Percentiles rank a stretch among this genome's conserved stretches.
Evolutionary conservation across 2,113 vertebrate species (phyloP).

Genomic region (Malurus alboscapulatus): DNA sequence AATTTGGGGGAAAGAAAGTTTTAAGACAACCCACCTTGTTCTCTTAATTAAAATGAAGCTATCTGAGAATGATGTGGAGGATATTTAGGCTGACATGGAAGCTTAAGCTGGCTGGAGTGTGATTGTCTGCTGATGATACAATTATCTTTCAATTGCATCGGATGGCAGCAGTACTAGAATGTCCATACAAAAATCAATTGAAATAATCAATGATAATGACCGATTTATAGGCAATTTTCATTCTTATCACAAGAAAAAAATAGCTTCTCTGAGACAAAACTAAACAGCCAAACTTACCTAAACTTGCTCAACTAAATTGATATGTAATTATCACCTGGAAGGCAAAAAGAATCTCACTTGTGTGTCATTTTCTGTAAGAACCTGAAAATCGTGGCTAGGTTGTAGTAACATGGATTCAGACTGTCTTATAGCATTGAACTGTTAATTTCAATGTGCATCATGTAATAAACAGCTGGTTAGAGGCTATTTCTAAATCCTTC

Average conservation of each 20-base stretch:
- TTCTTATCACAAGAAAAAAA: background rate
- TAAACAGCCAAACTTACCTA: background rate
- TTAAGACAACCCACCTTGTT: background rate
- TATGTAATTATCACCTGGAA: background rate
- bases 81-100: background rate
- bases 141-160: background rate
- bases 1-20: background rate
- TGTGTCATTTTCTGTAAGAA: background rate
- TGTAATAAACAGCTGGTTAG: background rate
- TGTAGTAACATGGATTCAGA: background rate
- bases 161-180: background rate
- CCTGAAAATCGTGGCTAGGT: background rate
- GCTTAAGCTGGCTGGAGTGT: background rate
- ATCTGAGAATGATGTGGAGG: background rate
- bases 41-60: background rate
- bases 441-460: background rate
- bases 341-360: background rate
- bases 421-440: background rate
- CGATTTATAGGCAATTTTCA: background rate
- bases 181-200: background rate
- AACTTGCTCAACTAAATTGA: background rate
- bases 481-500: background rate
- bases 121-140: background rate
- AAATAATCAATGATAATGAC: background rate
- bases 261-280: background rate